Base-by-base conservation (phyloP, 2,888 invertebrate species). In the Drosophila merina region DNA sequence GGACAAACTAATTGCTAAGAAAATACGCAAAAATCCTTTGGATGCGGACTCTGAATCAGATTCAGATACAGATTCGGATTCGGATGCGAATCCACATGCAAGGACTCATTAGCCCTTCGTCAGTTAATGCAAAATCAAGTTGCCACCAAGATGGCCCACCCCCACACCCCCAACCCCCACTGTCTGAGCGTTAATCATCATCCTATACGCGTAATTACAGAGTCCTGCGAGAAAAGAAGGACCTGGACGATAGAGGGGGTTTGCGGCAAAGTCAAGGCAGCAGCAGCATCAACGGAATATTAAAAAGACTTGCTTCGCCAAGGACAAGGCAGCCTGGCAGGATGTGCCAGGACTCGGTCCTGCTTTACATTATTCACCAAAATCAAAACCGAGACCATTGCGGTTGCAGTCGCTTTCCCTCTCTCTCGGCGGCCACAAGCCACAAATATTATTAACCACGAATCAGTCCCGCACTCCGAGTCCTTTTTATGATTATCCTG, bases 191-290 rank as follows among this genome's bases (percentile, higher is more conserved):
- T 89, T 88, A 88, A 89, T 88, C 89, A 88, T 89, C 88, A 88
- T 89, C 78, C 78, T 86, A 82, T 82, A 88, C 88, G 84, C 88
- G 78, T 88, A 88, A 88, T 88, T 88, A 89, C 79, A 88, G 82
- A 84, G 80, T 73, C 86, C 75, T 67, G 75, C 50, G 14, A 30
- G 49, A 54, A 28, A n/a, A n/a, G n/a, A 20, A 44, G 70, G 38
- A 31, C 45, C 52, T 57, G 48, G 14, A 9, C n/a, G 2, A 33
- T 12, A 28, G 20, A 3, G 25, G 10, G 30, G 9, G 2, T 42
- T 28, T 26, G n/a, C 4, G 20, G 25, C 47, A 51, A 54, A 63
- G 60, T 47, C 59, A 63, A 57, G 59, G 60, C 56, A n/a, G 50
- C 56, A n/a, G 50, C 55, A 57, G 64, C 60, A 64, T 59, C 64